Evolutionary conservation across 2,113 vertebrate species (phyloP), one percentile per base, ranked within the genome.

Genomic region (Acanthisitta chloris): DNA sequence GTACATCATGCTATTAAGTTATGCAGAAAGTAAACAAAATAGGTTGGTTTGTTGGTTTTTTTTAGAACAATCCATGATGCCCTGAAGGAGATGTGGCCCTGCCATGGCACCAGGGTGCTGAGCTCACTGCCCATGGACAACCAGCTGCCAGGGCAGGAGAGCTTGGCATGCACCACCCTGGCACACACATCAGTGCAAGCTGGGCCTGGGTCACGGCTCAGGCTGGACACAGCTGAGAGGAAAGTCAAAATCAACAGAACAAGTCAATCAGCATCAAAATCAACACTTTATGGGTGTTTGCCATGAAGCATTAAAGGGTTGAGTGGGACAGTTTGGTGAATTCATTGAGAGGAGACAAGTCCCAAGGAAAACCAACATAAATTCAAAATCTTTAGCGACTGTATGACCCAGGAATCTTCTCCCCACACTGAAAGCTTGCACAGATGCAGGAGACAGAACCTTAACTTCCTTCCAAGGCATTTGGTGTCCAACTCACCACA

Each of bases 1-100:
- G 86, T 96, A 96, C 3, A 97, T 83, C 94, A 97, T 94, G 97
- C 96, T 49, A 59, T 93, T 93, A 71, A 85, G 88, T 61, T 81
- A 81, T 76, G 79, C 83, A 94, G 74, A 94, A 81, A 80, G 96
- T 77, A 90, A 92, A 43, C 33, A 40, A 71, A 86, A 72, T 26
- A 51, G 4, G n/a, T n/a, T n/a, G n/a, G n/a, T n/a, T n/a, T n/a
- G n/a, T n/a, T n/a, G n/a, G n/a, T n/a, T n/a, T 67, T 52, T 67
- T 59, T 21, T 86, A 42, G 72, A 88, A 31, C 80, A 40, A 6
- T 71, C 86, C 86, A 59, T 20, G 97, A 25, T 52, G 92, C 82
- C 95, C 89, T 38, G 83, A 13, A 58, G 62, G 64, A 67, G 77
- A 92, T 57, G 86, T 24, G 66, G 36, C 71, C 59, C 54, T 58